Base-by-base conservation (phyloP, 2,797 vertebrate species). In the Melanotaenia parkinsoni region DNA sequence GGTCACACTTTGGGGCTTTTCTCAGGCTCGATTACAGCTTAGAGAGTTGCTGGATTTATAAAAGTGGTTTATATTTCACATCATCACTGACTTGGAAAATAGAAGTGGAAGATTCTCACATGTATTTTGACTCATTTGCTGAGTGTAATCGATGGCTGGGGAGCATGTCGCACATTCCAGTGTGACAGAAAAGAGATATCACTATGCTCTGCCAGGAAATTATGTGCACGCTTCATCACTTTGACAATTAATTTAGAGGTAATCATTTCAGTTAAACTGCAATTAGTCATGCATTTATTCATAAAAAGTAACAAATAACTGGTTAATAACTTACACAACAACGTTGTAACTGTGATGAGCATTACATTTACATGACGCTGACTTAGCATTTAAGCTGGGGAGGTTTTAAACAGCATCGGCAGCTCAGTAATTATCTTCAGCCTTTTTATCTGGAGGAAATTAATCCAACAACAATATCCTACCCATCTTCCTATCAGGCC, bases 251-350 rank as follows among this genome's bases (percentile, higher is more conserved):
- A 81, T 74, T 72, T 67, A 30, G 22, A 80, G 60, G 83, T 71
- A 86, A 80, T 77, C 60, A 30, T 67, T 45, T 70, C 77, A 79
- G 32, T 59, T 74, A 47, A 67, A 72, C 38, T 60, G 43, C 58
- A 79, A 77, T 85, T 80, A 83, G 59, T 59, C 43, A 67, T 67
- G 45, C 50, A 80, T 81, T 72, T 72, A 80, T 77, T 85, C 58
- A 77, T 67, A 67, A 60, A 81, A 79, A 82, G 73, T 51, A 81
- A 77, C 58, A 62, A 82, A 76, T 38, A 75, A 40, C 22, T 61
- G 51, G 22, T 37, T 72, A 84, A 88, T 85, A 85, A 72, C 61
- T 86, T 86, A 82, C n/a, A 83, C 67, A 80, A 69, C 45, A 77
- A 43, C 26, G 22, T 3, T 56, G 62, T 26, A 66, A 37, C 11